Evolutionary conservation across 1,140 invertebrate genomes (phyloP), one percentile per base, ranked within the genome.

Genomic region (Drosophila busckii): DNA sequence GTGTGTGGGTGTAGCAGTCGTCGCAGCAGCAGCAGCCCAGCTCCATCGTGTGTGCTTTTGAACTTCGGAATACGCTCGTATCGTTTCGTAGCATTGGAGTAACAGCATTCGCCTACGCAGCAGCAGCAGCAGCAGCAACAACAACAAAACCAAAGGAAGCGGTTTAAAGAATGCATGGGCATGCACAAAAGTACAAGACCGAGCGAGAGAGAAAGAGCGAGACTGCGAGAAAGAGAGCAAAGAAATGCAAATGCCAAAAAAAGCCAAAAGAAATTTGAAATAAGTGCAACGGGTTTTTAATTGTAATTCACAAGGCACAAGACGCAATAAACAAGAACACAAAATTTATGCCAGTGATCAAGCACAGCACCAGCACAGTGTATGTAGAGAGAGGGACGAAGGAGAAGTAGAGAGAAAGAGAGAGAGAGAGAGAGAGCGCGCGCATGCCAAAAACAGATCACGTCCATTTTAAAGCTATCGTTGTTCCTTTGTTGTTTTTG

Each of bases 31-130:
- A 46, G 41, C 52, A 37, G 55, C 42, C 50, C 40, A 54, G 42
- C 65, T 60, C 26, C 59, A 71, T 49, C 65, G 55, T 45, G 55
- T 54, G 55, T 67, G 67, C 49, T 71, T 62, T 65, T 48, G 23
- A 23, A 26, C 40, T 49, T 42, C 26, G 40, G 25, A 54, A 41
- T 9, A 29, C 44, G 22, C 19, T 38, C 19, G 16, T 26, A 20
- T 49, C 20, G 37, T 25, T 17, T 34, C 19, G 38, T 25, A 19
- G 28, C 13, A 35, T 40, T 46, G 58, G 41, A 61, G 59, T 62
- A 62, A 49, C 59, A 62, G 52, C 59, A 62, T 62, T 62, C 59
- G 59, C 73, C 73, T 78, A 78, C 73, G 73, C 73, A 70, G 46
- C 44, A 60, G 46, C 28, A 16, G 40, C 40, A 16, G 23, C 29